These are phyloP conservation scores for Folsomia candida DNA, from an alignment of 2,888 invertebrate genomes.

Conservation along the genomic window DNA sequence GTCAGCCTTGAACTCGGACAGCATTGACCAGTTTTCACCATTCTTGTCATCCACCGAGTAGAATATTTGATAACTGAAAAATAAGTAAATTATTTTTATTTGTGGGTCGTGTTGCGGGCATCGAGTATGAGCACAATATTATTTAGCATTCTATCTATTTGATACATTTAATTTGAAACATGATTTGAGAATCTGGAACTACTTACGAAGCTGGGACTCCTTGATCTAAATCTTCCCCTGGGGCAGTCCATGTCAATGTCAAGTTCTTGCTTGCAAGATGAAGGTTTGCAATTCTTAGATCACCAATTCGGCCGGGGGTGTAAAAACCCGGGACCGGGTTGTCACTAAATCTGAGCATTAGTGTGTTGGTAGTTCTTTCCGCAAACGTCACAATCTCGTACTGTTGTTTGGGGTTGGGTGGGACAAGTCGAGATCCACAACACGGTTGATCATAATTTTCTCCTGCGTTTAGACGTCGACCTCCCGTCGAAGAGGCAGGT, in stretches of 20 bases:
- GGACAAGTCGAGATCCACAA: slow-evolving; percentile 44
- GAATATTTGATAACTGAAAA: too few species aligned
- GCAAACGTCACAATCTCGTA: slow-evolving; percentile 49
- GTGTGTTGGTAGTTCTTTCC: slow-evolving; percentile 45
- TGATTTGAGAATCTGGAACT: too few species aligned
- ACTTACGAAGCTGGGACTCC: slow-evolving; percentile 47
- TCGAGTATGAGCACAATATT: too few species aligned
- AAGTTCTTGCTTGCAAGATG: slow-evolving; percentile 56
- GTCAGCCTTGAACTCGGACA: slow-evolving; percentile 43
- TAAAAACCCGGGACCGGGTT: slow-evolving; percentile 45
- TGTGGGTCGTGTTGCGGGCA: too few species aligned
- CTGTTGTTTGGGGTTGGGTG: slow-evolving; percentile 47
- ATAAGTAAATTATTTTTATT: too few species aligned
- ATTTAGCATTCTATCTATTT: too few species aligned
- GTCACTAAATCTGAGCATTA: slow-evolving; percentile 45
- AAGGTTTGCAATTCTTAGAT: slow-evolving; percentile 54
- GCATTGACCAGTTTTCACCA: slow-evolving; percentile 44
- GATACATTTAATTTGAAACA: too few species aligned
- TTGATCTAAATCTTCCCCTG: slow-evolving; percentile 55
- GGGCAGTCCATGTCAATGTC: slow-evolving; percentile 62
- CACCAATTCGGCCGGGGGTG: slow-evolving; percentile 60
- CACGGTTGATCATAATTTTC: slow-evolving; percentile 35
- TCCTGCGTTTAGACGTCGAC: not conserved
- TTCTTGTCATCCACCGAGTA: too few species aligned
- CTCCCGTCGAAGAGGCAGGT: slow-evolving; percentile 3